Base-by-base conservation (phyloP, 1,140 invertebrate species). In the Polyergus mexicanus region DNA sequence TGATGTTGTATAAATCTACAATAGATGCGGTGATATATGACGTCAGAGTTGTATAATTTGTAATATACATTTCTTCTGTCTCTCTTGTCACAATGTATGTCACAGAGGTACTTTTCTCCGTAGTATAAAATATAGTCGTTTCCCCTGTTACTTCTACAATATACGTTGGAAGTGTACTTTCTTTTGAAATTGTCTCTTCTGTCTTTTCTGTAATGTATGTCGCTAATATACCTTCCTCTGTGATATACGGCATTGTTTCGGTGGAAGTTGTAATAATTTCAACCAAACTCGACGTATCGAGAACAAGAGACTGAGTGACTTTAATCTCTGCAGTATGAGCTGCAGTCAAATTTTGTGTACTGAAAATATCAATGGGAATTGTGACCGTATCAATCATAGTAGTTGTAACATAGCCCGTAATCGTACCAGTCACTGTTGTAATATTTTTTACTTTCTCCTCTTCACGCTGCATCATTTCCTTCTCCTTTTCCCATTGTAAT, bases 401-500 rank as follows among this genome's bases (percentile, higher is more conserved):
- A n/a, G 77, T 68, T 13, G 77, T 69, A 32, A 44, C 16, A n/a
- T 78, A 66, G 5, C 60, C 8, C 7, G 44, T 62, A 7, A n/a
- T 78, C 63, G 22, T 56, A 35, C 47, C 3, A 11, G 16, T 16
- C 8, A 6, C 16, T 19, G 11, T n/a, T 35, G 62, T 72, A 60
- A 28, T 10, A 41, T 71, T 71, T 11, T 71, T 22, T 7, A 13
- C 25, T 47, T n/a, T 22, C 19, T 60, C 51, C 35, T 44, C 60
- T 8, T 83, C 54, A 22, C 5, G 65, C 7, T 78, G 76, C 38
- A 74, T 35, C 0, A 83, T 83, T 69, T 74, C 62, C 28, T 22
- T 69, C 22, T 86, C n/a, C 19, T 85, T 78, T 25, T 83, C 8
- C 68, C 66, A 83, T 10, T 62, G 51, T 19, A 13, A n/a, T 7